Percentiles rank a stretch among this genome's conserved stretches.
Conservation (phyloP, 2,797 vertebrate genomes). For the Protosalanx chinensis region DNA sequence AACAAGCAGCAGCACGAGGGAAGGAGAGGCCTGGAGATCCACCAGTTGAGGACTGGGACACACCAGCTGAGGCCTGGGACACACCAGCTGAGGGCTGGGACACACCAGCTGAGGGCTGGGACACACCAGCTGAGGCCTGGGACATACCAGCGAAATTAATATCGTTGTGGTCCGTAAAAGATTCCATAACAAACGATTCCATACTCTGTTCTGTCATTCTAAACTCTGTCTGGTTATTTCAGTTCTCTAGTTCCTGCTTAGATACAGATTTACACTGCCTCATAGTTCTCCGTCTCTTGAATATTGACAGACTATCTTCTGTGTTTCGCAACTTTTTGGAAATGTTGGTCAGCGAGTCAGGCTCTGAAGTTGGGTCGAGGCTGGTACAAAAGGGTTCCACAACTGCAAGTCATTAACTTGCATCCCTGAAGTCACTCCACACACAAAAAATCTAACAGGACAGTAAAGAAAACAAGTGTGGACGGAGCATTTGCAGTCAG, state of each 20-base stretch:
- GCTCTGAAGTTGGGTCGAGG: not conserved
- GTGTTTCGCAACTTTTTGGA: not conserved
- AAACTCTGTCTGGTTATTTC: not conserved
- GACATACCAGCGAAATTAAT: not conserved
- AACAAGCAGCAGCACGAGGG: conserved; percentile 37
- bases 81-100: not conserved
- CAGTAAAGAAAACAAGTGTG: not conserved
- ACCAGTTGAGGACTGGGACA: conserved; percentile 21
- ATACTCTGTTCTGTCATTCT: not conserved
- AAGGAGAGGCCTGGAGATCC: conserved; percentile 29
- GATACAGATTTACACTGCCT: no score
- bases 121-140: conserved; percentile 5
- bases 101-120: conserved; percentile 8
- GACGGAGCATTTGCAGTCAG: not conserved
- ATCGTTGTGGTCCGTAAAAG: not conserved
- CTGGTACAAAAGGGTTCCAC: conserved; percentile 1
- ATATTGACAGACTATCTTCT: not conserved
- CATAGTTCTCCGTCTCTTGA: no score
- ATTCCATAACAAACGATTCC: not conserved
- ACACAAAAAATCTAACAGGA: conserved; percentile 5
- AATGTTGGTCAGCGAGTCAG: not conserved
- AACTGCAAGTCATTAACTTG: conserved; percentile 10
- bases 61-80: conserved; percentile 11
- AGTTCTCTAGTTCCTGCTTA: not conserved
- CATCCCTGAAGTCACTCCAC: not conserved